These are phyloP conservation scores for Lacerta viridis DNA, from an alignment of 2,797 vertebrate genomes.

Conservation along the genomic window DNA sequence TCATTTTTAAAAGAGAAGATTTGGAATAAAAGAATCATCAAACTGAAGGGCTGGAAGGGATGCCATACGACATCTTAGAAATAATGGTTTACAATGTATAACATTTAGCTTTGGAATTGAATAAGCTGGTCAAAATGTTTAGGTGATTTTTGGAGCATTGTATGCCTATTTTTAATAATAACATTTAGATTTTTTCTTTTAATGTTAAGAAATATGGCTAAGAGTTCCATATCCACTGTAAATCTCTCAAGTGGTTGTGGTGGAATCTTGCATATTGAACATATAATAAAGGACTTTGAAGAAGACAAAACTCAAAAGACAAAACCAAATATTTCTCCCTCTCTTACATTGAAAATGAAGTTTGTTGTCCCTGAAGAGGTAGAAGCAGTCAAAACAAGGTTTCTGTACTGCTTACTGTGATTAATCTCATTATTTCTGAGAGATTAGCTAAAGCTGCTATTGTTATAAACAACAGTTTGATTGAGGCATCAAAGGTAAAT, in stretches of 20 bases:
- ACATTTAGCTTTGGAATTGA: too few relatives aligned
- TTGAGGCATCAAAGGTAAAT: constrained; percentile 68
- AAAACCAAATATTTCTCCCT: neutral
- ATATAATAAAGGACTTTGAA: neutral
- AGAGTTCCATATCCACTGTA: neutral
- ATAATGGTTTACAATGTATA: too few relatives aligned
- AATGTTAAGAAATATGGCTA: neutral
- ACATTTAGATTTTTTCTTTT: neutral
- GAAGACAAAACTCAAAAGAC: neutral
- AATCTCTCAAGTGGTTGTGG: neutral
- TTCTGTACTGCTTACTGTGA: constrained; percentile 59
- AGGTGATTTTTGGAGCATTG: neutral
- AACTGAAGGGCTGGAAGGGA: too few relatives aligned
- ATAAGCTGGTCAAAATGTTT: too few relatives aligned
- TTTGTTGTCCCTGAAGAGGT: constrained; percentile 55
- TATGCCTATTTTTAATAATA: neutral
- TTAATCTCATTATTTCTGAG: constrained; percentile 66
- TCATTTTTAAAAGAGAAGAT: too few relatives aligned
- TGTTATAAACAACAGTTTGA: constrained; percentile 63
- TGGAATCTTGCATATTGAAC: too few relatives aligned
- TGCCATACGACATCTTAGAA: too few relatives aligned
- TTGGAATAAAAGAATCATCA: too few relatives aligned
- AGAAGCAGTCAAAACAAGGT: constrained; percentile 64
- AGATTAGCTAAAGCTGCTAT: constrained; percentile 51
- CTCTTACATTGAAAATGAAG: constrained; percentile 42